Evolutionary conservation across 2,888 invertebrate genomes (phyloP).

Genomic region (Tupiocoris notatus): DNA sequence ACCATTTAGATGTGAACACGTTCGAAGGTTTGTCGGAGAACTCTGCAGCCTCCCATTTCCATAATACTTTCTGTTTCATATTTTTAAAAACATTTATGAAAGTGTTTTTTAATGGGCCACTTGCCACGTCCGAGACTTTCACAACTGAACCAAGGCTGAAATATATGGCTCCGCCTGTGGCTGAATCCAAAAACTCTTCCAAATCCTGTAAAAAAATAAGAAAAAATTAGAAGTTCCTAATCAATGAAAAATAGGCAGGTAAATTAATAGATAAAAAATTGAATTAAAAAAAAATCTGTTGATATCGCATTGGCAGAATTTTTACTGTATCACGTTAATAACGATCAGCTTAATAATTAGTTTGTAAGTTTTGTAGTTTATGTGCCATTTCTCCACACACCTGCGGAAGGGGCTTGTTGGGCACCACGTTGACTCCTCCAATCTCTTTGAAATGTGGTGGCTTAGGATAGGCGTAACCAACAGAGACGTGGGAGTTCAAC

Average conservation of each 20-base stretch:
- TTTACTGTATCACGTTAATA: too few species aligned
- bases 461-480: conserved; percentile 68
- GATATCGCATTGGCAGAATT: too few species aligned
- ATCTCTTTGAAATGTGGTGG: conserved; percentile 61
- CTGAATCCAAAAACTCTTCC: conserved; percentile 67
- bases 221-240: too few species aligned
- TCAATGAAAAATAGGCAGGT: too few species aligned
- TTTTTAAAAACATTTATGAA: conserved; percentile 71
- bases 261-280: too few species aligned
- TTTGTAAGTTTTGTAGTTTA: too few species aligned
- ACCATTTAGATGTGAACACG: conserved; percentile 69
- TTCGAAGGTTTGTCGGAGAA: conserved; percentile 72
- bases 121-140: conserved; percentile 70
- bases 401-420: conserved; percentile 66
- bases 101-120: conserved; percentile 60
- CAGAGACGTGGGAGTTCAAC: conserved; percentile 43
- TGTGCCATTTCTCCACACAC: too few species aligned
- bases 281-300: too few species aligned
- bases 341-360: too few species aligned
- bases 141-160: conserved; percentile 86
- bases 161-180: conserved; percentile 68
- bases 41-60: conserved; percentile 76
- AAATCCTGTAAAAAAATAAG: conserved; percentile 66
- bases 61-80: conserved; percentile 74
- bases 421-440: conserved; percentile 54